These are phyloP conservation scores for crab-eating macaque (Macaca fascicularis) DNA, from an alignment of 2,113 vertebrate species.

Conservation along the genomic window DNA sequence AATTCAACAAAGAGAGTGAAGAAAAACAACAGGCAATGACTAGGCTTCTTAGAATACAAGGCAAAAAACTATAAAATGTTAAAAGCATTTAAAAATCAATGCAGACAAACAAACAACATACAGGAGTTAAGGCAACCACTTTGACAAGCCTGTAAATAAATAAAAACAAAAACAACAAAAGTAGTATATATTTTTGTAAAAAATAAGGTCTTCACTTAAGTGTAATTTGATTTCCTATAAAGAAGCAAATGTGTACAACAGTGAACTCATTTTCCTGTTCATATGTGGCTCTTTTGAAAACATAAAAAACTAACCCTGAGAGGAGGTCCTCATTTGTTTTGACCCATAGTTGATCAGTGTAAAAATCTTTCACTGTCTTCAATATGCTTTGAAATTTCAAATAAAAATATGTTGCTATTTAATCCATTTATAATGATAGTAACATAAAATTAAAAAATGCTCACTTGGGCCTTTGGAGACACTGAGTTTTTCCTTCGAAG, in stretches of 20 bases:
- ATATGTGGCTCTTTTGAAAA: not conserved
- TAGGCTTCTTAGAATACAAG: not conserved
- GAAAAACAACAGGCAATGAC: not conserved
- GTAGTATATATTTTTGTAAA: not conserved
- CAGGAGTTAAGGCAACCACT: not conserved
- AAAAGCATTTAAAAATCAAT: slow-evolving; percentile 44
- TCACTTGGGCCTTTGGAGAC: not conserved
- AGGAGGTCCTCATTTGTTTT: not conserved
- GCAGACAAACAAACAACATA: slow-evolving; percentile 25
- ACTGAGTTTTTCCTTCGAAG: not conserved
- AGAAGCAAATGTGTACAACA: not conserved
- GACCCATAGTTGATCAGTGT: not conserved
- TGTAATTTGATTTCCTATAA: not conserved
- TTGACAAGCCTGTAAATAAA: slow-evolving; percentile 42
- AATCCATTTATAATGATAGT: not conserved
- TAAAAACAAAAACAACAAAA: not conserved
- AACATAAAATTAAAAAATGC: not conserved
- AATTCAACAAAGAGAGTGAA: not conserved
- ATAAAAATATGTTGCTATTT: not conserved
- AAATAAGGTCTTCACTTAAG: not conserved
- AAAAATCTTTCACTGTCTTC: not conserved
- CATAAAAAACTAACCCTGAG: not conserved
- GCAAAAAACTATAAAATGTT: not conserved
- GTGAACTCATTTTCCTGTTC: not conserved
- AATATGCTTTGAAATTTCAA: not conserved